Percentiles rank a stretch among this genome's conserved stretches.
Evolutionary conservation across 23 tunicate species (phyloP).

Genomic region (Corella eumyota): DNA sequence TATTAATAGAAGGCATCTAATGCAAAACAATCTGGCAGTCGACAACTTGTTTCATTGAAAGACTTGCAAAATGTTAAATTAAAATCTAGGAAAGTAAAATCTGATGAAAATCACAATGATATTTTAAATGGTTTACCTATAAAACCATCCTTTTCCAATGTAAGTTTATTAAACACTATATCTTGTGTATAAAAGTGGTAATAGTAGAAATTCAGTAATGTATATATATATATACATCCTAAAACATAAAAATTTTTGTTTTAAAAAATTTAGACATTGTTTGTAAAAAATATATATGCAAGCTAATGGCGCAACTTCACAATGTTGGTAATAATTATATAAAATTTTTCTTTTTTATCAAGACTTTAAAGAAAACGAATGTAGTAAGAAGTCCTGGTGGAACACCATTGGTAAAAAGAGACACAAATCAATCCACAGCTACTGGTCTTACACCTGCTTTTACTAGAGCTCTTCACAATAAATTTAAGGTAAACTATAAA

Average conservation of each 20-base stretch:
- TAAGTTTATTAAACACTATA: neutral
- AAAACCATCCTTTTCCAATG: neutral
- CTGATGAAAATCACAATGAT: slow-evolving; percentile 2
- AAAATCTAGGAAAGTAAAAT: neutral
- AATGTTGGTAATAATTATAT: too few species aligned
- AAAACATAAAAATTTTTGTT: too few species aligned
- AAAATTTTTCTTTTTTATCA: too few species aligned
- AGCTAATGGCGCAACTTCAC: too few species aligned
- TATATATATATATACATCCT: too few species aligned
- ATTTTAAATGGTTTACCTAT: neutral
- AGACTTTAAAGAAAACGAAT: slow-evolving; percentile 38
- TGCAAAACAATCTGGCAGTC: neutral
- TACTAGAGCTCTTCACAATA: slow-evolving; percentile 25
- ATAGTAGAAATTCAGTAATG: too few species aligned
- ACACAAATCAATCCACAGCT: slow-evolving; percentile 19
- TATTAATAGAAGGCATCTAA: too few species aligned
- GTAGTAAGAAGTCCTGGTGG: slow-evolving; percentile 68
- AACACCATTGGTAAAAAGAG: slow-evolving; percentile 30
- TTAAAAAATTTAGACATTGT: too few species aligned
- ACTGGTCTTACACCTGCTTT: slow-evolving; percentile 27
- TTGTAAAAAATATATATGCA: too few species aligned
- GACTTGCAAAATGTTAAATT: slow-evolving; percentile 19
- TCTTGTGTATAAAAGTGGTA: too few species aligned
- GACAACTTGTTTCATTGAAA: slow-evolving; percentile 11
- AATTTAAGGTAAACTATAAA: slow-evolving; percentile 46